Evolutionary conservation across 2,113 vertebrate genomes (phyloP).

Genomic region (Callocephalon fimbriatum): DNA sequence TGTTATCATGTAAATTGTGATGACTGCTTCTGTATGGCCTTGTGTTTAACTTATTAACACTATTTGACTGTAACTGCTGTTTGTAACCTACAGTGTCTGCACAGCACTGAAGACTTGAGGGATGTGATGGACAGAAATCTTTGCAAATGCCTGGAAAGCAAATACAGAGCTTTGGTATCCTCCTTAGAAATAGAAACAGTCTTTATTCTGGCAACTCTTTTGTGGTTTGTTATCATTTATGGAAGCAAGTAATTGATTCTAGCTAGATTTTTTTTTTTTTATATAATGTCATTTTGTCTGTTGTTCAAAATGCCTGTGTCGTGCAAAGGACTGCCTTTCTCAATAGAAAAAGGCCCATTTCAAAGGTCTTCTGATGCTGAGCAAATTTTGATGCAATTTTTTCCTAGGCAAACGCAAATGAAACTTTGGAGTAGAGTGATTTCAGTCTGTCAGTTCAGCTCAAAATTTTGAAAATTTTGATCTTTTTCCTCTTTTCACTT

Average conservation of each 20-base stretch:
- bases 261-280: not conserved
- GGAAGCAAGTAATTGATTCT: not conserved
- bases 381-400: not conserved
- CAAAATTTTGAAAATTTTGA: not conserved
- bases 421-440: not conserved
- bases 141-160: not conserved
- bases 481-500: not conserved
- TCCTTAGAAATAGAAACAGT: not conserved
- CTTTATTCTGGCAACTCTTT: not conserved
- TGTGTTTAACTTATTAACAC: constrained; percentile 36
- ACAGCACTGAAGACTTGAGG: not conserved
- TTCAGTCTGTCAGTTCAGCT: not conserved
- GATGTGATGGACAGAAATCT: not conserved
- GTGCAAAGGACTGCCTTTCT: not conserved
- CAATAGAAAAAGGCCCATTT: not conserved
- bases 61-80: not conserved
- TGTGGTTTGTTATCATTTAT: not conserved
- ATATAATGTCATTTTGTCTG: not conserved
- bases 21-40: not conserved
- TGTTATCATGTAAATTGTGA: not conserved
- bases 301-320: not conserved
- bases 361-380: not conserved
- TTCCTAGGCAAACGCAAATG: not conserved
- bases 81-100: not conserved
- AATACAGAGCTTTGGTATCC: not conserved